A percentile compares a stretch with the other conserved stretches of the same genome.
Evolutionary conservation across 2,888 invertebrate species (phyloP).

Genomic region (Bugulina stolonifera): DNA sequence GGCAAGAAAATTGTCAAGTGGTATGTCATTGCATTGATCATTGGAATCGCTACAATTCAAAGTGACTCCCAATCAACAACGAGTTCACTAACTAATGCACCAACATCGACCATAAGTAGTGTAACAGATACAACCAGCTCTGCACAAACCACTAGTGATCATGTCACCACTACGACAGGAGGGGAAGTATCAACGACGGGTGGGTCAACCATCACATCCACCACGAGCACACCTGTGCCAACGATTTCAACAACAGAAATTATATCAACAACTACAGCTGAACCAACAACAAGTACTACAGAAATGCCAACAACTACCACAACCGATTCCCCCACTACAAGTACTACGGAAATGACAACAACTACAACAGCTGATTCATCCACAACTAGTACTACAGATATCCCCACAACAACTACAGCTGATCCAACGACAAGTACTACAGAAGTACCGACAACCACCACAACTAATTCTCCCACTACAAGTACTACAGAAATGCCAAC

Average conservation of each 20-base stretch:
- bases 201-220: background rate
- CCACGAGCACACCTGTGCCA: background rate
- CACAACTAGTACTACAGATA: conserved; percentile 26
- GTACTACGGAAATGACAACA: background rate
- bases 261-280: conserved; percentile 1
- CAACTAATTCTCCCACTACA: background rate
- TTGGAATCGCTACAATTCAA: no score
- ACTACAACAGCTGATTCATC: background rate
- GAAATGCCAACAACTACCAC: conserved; percentile 26
- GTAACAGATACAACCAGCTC: background rate
- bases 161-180: background rate
- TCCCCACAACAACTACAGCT: conserved; percentile 21
- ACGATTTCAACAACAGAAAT: conserved; percentile 1
- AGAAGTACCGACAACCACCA: background rate
- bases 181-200: background rate
- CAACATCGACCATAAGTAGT: background rate
- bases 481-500: background rate
- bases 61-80: no score
- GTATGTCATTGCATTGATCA: no score
- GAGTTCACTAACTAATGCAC: background rate
- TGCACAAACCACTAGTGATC: background rate
- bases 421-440: conserved; percentile 16
- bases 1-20: no score
- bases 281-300: background rate
- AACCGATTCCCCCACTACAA: background rate